Evolutionary conservation across 2,888 invertebrate genomes (phyloP), one percentile per base, ranked within the genome.

Genomic region (Sturmia bella): DNA sequence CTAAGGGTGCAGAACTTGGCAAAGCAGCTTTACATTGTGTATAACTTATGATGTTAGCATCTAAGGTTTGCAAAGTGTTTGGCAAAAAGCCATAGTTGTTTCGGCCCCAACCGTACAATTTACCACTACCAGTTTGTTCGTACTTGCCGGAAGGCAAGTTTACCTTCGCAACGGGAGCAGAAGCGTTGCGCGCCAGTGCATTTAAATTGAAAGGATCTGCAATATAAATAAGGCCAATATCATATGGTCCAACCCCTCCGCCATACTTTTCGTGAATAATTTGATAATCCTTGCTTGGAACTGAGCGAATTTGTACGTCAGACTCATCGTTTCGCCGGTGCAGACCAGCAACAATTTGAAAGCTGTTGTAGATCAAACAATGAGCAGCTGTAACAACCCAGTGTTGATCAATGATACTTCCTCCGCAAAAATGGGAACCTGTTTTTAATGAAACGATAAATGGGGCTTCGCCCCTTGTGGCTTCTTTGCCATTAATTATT

Each of bases 211-310:
- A 88, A 12, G 88, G 80, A 11, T 81, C 45, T 0, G 76, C 76
- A 43, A 89, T 50, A 52, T 85, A 85, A 61, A 93, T 85, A 13
- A 93, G 85, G 21, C 92, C 93, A 61, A 94, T 92, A 85, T 94
- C 93, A 82, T 93, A 89, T 80, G 91, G 91, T 2, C 90, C 91
- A 45, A 91, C 89, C 2, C 89, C 89, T 21, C 91, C 91, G 54
- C 32, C 41, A 79, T 88, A 91, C 0, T 83, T 50, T 45, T 87
- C 87, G 74, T 92, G 91, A 1, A 88, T 80, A 2, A 88, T 74
- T 21, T 86, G 81, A 1, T 83, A 80, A 0, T 48, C 45, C 6
- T 57, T 85, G 70, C 79, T 83, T 0, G 68, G 41, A 1, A 88
- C 88, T 0, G 72, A 1, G 2, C 88, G 86, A 11, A 85, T 52